These are phyloP conservation scores for Numenius arquata DNA, from an alignment of 2,113 vertebrate species.

Conservation along the genomic window DNA sequence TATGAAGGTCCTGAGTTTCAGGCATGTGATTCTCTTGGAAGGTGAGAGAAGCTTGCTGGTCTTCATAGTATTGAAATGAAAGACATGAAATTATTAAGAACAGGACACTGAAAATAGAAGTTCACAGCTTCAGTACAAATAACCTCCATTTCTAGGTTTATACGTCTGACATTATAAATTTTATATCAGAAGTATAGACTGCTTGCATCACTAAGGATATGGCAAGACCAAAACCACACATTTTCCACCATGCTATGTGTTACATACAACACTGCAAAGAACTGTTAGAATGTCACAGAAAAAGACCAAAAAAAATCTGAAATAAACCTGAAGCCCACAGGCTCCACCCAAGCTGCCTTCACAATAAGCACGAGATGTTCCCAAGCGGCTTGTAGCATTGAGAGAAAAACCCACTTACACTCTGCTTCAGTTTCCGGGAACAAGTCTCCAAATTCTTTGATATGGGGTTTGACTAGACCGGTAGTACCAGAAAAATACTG, in stretches of 20 bases:
- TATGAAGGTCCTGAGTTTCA: not conserved
- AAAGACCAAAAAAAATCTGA: not conserved
- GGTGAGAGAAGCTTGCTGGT: not conserved
- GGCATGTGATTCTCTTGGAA: fast-evolving
- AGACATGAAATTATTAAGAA: not conserved
- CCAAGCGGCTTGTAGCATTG: not conserved
- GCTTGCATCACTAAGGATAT: not conserved
- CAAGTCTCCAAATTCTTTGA: not conserved
- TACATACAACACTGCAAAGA: not conserved
- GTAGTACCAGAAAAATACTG: not conserved
- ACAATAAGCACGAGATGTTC: not conserved
- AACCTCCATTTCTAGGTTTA: not conserved
- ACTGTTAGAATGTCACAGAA: not conserved
- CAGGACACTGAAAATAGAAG: not conserved
- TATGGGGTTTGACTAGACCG: not conserved
- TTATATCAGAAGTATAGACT: not conserved
- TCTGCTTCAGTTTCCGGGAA: not conserved
- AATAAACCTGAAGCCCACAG: not conserved
- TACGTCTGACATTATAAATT: not conserved
- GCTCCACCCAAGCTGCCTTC: not conserved
- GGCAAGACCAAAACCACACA: not conserved
- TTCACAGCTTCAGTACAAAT: not conserved
- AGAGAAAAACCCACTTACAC: not conserved
- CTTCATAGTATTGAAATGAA: not conserved
- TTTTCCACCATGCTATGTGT: not conserved